These are phyloP conservation scores for Megaceryle alcyon DNA, from an alignment of 2,797 vertebrate species.

Conservation along the genomic window DNA sequence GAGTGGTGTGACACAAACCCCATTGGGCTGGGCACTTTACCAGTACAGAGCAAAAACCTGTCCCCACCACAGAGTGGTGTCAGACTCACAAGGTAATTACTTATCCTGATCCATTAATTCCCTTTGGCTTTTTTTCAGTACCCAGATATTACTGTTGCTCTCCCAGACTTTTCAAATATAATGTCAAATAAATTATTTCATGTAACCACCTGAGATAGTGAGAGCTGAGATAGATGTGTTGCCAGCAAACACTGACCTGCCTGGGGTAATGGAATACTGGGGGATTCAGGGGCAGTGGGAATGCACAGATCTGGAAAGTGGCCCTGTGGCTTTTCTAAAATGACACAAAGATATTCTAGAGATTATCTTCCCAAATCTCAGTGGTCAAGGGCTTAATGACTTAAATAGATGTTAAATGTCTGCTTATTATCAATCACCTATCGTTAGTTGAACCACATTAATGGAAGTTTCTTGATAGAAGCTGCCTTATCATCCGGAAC, in stretches of 20 bases:
- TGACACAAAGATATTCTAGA: constrained; percentile 1
- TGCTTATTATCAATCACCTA: constrained; percentile 30
- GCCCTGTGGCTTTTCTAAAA: not conserved
- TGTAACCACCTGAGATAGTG: not conserved
- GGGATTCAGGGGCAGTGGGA: too few relatives aligned
- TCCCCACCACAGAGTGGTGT: not conserved
- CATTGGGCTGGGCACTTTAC: not conserved
- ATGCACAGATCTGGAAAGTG: not conserved
- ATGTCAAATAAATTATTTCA: not conserved
- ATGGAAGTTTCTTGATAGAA: constrained; percentile 37
- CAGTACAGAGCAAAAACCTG: not conserved
- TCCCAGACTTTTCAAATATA: not conserved
- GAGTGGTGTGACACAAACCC: not conserved
- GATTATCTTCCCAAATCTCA: constrained; percentile 11
- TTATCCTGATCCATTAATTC: not conserved
- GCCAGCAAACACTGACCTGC: not conserved
- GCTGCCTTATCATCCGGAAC: constrained; percentile 41
- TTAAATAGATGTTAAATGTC: not conserved
- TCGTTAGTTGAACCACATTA: constrained; percentile 18
- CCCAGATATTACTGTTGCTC: not conserved
- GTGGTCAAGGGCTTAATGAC: constrained; percentile 15
- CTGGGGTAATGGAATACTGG: not conserved
- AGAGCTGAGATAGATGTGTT: not conserved
- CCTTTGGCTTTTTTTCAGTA: not conserved
- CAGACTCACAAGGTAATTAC: not conserved